Conservation (phyloP, 2,797 vertebrate species). For the Chrosomus eos region DNA sequence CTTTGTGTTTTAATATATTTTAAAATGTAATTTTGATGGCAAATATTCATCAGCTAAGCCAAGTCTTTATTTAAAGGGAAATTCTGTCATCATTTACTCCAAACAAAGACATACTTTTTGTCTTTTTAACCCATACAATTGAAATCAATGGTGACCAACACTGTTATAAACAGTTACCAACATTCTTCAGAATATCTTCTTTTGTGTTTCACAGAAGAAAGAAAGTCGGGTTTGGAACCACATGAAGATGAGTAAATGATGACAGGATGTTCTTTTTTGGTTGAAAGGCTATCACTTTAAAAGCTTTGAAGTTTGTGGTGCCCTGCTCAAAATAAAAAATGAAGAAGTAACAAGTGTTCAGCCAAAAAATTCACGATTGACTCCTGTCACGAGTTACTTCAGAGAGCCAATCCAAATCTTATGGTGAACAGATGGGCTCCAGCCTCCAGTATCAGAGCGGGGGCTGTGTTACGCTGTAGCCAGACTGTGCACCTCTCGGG, state of each 20-base stretch:
- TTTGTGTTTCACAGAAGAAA: not conserved
- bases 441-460: not conserved
- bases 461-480: not conserved
- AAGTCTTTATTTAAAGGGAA: not conserved
- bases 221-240: not conserved
- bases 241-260: not conserved
- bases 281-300: not conserved
- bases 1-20: not conserved
- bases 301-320: not conserved
- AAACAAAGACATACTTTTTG: not conserved
- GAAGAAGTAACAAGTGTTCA: not conserved
- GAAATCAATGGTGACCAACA: not conserved
- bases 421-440: not conserved
- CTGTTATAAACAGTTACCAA: not conserved
- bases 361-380: not conserved
- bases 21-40: not conserved
- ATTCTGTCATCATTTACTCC: not conserved
- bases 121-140: not conserved
- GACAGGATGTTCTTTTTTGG: not conserved
- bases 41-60: not conserved
- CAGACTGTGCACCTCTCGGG: slow-evolving; percentile 1
- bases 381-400: not conserved
- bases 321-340: not conserved
- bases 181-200: no score
- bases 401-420: not conserved